phyloP scores from a whole-genome alignment of 92 coral and sea anemone genomes.

The Epizoanthus scotinus region DNA sequence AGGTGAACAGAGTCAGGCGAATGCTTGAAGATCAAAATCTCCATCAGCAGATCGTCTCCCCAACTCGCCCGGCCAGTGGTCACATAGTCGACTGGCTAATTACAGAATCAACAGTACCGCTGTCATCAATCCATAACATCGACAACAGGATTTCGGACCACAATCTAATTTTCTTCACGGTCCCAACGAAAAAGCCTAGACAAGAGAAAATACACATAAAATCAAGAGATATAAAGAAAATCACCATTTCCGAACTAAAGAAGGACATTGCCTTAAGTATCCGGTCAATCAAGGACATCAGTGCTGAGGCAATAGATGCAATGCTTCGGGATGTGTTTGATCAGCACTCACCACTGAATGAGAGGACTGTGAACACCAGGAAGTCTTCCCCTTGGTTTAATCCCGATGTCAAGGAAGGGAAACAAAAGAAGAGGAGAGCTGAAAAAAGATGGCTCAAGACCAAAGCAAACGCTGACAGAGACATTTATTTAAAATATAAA shows the following conservation, averaged over 20 bases:
- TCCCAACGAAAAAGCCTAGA: neutral
- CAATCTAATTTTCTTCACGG: neutral
- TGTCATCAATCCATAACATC: neutral
- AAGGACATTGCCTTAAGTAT: neutral
- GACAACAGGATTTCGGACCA: neutral
- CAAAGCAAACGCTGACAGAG: neutral
- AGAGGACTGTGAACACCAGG: neutral
- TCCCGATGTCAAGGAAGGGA: neutral
- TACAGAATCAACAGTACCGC: neutral
- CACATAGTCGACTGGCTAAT: neutral
- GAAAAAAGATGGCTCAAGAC: neutral
- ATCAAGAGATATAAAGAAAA: constrained; percentile 6
- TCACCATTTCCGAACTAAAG: neutral
- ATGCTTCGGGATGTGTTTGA: neutral
- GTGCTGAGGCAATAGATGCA: neutral
- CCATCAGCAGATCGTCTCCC: neutral
- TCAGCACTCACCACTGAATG: neutral
- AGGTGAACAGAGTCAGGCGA: too few species aligned
- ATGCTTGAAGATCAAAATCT: neutral
- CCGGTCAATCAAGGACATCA: neutral
- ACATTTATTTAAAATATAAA: neutral
- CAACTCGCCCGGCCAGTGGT: neutral
- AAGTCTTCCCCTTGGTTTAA: constrained; percentile 1
- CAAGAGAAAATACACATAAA: neutral
- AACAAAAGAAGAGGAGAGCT: neutral